Conservation (phyloP, 1,140 invertebrate species). For the Drosophila leontia region DNA sequence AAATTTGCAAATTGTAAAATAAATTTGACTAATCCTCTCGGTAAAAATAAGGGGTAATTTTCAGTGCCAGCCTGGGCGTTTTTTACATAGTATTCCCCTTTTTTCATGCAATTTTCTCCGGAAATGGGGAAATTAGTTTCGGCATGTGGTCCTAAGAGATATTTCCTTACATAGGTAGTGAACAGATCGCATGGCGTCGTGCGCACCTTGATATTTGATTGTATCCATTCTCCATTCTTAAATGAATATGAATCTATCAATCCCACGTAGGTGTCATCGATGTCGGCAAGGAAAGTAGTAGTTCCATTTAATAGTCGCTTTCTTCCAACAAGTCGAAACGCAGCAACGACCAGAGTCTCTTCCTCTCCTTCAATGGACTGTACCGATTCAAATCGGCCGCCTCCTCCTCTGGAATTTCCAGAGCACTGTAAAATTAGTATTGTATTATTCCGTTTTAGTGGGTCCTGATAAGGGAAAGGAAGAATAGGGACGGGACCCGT, state of each 20-base stretch:
- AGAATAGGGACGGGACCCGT: too few relatives aligned
- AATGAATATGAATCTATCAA: neutral
- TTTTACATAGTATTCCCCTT: neutral
- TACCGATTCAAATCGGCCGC: neutral
- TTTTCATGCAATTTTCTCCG: neutral
- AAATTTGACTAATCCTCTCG: neutral
- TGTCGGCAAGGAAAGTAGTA: neutral
- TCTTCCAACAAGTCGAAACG: neutral
- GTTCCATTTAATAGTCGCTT: neutral
- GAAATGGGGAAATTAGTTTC: neutral
- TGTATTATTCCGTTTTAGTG: neutral
- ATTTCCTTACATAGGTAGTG: neutral
- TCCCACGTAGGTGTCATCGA: neutral
- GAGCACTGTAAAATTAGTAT: neutral
- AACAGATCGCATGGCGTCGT: neutral
- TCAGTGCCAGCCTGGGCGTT: neutral
- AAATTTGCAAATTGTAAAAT: too few relatives aligned
- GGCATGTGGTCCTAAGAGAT: neutral
- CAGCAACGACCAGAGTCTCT: neutral
- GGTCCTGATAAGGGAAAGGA: neutral
- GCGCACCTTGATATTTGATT: neutral
- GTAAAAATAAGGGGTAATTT: neutral
- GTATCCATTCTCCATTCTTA: neutral
- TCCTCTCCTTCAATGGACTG: neutral
- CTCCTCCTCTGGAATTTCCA: too few relatives aligned